Evolutionary conservation across 2,888 invertebrate genomes (phyloP).

Genomic region (Schrankia costaestrigalis): DNA sequence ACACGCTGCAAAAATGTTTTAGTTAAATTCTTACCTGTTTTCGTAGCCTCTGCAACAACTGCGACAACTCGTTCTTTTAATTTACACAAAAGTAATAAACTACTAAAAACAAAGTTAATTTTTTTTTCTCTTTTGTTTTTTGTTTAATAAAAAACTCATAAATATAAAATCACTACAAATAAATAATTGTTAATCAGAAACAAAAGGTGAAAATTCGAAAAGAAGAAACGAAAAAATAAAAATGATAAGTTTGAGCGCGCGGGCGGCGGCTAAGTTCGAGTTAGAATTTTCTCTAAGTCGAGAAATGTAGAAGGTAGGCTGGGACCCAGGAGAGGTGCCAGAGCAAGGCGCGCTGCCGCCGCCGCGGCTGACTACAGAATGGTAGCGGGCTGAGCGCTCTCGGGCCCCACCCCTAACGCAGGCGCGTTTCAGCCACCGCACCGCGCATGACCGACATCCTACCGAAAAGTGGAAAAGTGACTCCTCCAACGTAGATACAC

Average conservation of each 20-base stretch:
- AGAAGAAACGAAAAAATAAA: slow-evolving; percentile 55
- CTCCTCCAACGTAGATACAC: slow-evolving; percentile 77
- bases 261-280: slow-evolving; percentile 65
- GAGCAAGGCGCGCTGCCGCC: slow-evolving; percentile 60
- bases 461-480: slow-evolving; percentile 78
- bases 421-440: slow-evolving; percentile 50
- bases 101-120: slow-evolving; percentile 48
- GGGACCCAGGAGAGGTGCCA: slow-evolving; percentile 45
- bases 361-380: slow-evolving; percentile 74
- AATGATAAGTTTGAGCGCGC: slow-evolving; percentile 47
- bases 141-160: slow-evolving; percentile 44
- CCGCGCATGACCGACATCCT: slow-evolving; percentile 77
- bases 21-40: slow-evolving; percentile 8
- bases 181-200: slow-evolving; percentile 45
- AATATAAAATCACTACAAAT: slow-evolving; percentile 56
- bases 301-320: slow-evolving; percentile 41
- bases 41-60: slow-evolving; percentile 1
- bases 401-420: slow-evolving; percentile 77
- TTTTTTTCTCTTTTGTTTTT: slow-evolving; percentile 10
- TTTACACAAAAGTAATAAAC: slow-evolving; percentile 57
- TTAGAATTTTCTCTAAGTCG: slow-evolving; percentile 42
- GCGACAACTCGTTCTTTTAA: slow-evolving; percentile 27
- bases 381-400: slow-evolving; percentile 65
- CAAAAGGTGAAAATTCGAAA: slow-evolving; percentile 43
- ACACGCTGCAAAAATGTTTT: slow-evolving; percentile 21